Conservation (phyloP, 2,113 vertebrate genomes). For the Dunckerocampus dactyliophorus region DNA sequence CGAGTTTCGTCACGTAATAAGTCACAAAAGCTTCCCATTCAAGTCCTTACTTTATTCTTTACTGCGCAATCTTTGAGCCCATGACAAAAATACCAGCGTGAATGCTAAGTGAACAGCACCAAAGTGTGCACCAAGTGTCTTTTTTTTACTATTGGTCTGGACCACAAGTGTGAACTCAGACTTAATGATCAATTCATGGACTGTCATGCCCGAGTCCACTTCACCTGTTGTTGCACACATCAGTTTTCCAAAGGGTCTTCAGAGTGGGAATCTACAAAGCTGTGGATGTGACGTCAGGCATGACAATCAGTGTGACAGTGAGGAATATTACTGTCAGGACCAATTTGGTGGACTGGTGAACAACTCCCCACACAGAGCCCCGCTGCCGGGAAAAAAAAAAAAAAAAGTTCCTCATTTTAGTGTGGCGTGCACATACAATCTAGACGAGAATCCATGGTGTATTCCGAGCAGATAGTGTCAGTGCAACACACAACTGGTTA, state of each 20-base stretch:
- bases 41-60: not conserved
- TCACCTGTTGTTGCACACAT: not conserved
- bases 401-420: too few species aligned
- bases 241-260: not conserved
- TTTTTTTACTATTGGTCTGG: too few species aligned
- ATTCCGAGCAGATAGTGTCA: conserved; percentile 14
- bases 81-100: too few species aligned
- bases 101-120: too few species aligned
- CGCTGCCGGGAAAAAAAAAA: not conserved
- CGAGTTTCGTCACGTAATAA: too few species aligned
- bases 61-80: too few species aligned
- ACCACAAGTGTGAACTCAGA: too few species aligned
- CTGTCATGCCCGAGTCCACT: not conserved
- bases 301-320: not conserved
- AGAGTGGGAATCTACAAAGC: not conserved
- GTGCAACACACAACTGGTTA: conserved; percentile 63
- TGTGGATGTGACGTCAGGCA: not conserved
- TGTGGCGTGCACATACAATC: not conserved
- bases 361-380: not conserved
- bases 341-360: not conserved
- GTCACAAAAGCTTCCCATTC: too few species aligned
- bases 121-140: too few species aligned
- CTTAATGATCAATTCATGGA: not conserved
- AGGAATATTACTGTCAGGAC: not conserved
- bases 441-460: conserved; percentile 2